Percentiles rank a stretch among this genome's conserved stretches.
Evolutionary conservation across 53 echinoderm and acorn worm species (phyloP).

Genomic region (Glandiceps talaboti): DNA sequence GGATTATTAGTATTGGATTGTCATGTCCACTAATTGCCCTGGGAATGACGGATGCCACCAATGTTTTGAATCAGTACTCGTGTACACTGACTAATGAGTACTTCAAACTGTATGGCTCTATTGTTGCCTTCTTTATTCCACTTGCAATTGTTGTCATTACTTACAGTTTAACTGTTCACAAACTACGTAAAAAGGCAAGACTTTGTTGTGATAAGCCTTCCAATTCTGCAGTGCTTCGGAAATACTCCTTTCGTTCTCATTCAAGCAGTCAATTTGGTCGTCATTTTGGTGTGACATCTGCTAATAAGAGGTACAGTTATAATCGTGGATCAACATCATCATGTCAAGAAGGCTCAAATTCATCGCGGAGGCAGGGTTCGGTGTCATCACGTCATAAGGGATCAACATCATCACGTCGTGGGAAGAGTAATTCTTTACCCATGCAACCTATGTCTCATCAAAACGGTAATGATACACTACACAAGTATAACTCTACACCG

Average conservation of each 20-base stretch:
- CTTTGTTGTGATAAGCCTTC: background rate
- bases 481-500: background rate
- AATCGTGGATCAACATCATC: background rate
- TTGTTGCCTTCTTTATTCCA: slow-evolving; percentile 73
- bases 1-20: slow-evolving; percentile 42
- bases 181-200: slow-evolving; percentile 36
- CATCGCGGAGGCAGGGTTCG: too few relatives aligned
- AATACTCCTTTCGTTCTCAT: background rate
- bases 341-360: background rate
- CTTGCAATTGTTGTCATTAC: slow-evolving; percentile 51
- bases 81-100: slow-evolving; percentile 43
- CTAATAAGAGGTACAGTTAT: background rate
- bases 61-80: slow-evolving; percentile 27
- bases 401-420: too few relatives aligned
- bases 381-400: too few relatives aligned
- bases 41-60: slow-evolving; percentile 20
- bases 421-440: background rate
- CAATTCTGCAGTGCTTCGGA: background rate
- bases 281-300: background rate
- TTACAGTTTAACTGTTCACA: slow-evolving; percentile 42
- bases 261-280: background rate
- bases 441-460: background rate
- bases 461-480: background rate
- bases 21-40: slow-evolving; percentile 61
- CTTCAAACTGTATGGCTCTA: slow-evolving; percentile 72